Percentiles rank a stretch among this genome's conserved stretches.
Conservation (phyloP, 37 sponge, comb jelly and placozoan species). For the Tethya wilhelma region DNA sequence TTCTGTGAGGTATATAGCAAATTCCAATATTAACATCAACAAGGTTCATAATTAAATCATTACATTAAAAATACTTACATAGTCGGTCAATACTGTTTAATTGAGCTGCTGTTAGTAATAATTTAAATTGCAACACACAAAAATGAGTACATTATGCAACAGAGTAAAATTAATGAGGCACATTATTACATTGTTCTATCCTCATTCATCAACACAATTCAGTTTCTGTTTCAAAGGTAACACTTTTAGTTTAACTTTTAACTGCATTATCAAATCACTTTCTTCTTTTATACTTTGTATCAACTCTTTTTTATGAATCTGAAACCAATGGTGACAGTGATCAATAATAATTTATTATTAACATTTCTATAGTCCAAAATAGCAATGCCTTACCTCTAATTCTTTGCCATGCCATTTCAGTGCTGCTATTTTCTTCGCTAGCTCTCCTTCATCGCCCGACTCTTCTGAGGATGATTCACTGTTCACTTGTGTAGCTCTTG, state of each 20-base stretch:
- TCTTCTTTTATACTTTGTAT: conserved; percentile 48
- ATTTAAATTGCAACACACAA: background rate
- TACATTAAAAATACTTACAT: background rate
- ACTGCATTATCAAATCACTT: conserved; percentile 32
- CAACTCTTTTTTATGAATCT: conserved; percentile 43
- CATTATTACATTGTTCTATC: background rate
- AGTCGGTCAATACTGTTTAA: no score
- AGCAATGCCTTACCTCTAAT: conserved; percentile 33
- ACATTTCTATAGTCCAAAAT: background rate
- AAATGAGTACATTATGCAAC: background rate
- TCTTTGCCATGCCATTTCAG: conserved; percentile 75
- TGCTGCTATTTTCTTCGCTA: conserved; percentile 63
- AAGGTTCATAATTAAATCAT: background rate
- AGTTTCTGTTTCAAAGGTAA: conserved; percentile 34
- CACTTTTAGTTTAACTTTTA: conserved; percentile 56
- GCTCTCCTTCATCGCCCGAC: conserved; percentile 77
- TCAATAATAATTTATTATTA: background rate
- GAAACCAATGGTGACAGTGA: background rate
- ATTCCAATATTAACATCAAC: no score
- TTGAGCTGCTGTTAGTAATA: no score
- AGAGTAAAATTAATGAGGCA: background rate
- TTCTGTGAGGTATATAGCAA: no score
- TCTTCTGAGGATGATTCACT: no score
- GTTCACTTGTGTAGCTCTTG: no score
- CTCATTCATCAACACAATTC: conserved; percentile 11